Evolutionary conservation across 2,113 vertebrate genomes (phyloP).

Genomic region (Odocoileus virginianus): DNA sequence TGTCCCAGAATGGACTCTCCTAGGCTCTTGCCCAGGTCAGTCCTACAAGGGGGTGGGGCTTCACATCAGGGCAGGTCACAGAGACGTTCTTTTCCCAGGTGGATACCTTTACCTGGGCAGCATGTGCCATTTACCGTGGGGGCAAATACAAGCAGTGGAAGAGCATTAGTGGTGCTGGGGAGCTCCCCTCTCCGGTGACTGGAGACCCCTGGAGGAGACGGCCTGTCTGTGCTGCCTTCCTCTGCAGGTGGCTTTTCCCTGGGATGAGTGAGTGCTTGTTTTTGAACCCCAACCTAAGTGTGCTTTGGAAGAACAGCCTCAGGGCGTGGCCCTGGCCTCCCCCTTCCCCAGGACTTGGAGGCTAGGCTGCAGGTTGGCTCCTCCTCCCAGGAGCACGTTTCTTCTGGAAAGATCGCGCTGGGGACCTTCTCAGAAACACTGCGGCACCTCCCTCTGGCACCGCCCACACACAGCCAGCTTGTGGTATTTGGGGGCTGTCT

Average conservation of each 20-base stretch:
- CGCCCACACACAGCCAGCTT: constrained; percentile 42
- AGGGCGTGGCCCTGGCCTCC: background rate
- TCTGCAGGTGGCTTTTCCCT: background rate
- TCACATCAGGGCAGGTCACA: background rate
- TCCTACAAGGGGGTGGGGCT: background rate
- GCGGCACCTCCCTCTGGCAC: background rate
- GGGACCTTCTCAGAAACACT: background rate
- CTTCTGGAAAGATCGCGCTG: background rate
- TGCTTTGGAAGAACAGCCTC: background rate
- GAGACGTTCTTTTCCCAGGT: background rate
- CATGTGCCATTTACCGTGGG: background rate
- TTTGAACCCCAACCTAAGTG: background rate
- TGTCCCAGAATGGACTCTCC: background rate
- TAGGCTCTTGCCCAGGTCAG: background rate
- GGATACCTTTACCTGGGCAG: background rate
- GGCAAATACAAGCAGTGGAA: background rate
- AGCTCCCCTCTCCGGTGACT: background rate
- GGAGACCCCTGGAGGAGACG: background rate
- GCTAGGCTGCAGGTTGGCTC: background rate
- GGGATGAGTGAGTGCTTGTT: background rate
- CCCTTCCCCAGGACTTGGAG: rapidly evolving
- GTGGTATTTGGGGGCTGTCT: constrained; percentile 42
- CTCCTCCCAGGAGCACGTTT: background rate
- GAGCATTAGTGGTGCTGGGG: rapidly evolving
- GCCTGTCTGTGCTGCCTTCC: background rate